Base-by-base conservation (phyloP, 1,140 invertebrate genomes). In the Pristionchus pacificus region DNA sequence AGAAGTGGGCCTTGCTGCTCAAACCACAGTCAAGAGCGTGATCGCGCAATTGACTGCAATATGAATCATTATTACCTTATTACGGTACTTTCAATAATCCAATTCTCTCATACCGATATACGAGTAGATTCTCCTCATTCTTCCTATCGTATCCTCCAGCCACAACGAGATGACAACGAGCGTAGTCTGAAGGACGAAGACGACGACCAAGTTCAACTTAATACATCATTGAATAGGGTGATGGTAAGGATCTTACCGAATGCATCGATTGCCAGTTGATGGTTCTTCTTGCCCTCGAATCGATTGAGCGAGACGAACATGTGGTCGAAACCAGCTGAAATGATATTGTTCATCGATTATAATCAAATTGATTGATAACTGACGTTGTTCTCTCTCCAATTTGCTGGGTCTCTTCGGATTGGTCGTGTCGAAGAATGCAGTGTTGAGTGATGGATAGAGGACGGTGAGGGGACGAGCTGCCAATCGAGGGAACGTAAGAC, bases 261-360 rank as follows among this genome's bases (percentile, higher is more conserved):
- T 15, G 92, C 89, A 77, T 90, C 84, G 57, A 99, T 86, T 0
- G 93, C 93, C 24, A 98, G 84, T 24, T 86, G 86, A 3, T 98
- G 85, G 84, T 96, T 92, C 85, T 99, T 99, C 83, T 98, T 98
- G 14, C 92, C 88, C 83, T 99, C 96, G 86, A 93, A 99, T 78
- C 97, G 88, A 87, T 99, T 99, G 68, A 99, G 91, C 0, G 95
- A 98, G 1, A 98, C 84, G 80, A 97, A 91, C 58, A 92, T 82
- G 38, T 57, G 59, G 58, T 75, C 58, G 28, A 30, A 31, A n/a
- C n/a, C n/a, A n/a, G n/a, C n/a, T n/a, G n/a, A n/a, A n/a, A n/a
- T n/a, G n/a, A n/a, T n/a, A 49, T 49, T 10, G 38, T 6, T 19
- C 38, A 10, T 6, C 38, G 19, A 49, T 49, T 49, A 19, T 6